Conservation (phyloP, 1,140 invertebrate genomes). For the Antheraea mylitta region DNA sequence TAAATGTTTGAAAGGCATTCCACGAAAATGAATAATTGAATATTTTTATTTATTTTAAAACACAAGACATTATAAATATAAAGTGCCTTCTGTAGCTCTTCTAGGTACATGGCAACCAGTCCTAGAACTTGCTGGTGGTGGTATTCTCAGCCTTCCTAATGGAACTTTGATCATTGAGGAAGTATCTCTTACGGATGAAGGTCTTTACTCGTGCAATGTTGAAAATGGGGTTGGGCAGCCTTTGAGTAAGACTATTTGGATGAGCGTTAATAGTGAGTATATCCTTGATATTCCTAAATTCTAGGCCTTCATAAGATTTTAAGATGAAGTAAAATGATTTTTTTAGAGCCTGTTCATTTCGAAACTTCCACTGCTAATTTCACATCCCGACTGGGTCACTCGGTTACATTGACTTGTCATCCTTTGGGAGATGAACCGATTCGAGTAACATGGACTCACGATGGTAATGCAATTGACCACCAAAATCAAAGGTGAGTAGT, state of each 20-base stretch:
- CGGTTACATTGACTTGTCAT: slow-evolving; percentile 87
- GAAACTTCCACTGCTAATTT: slow-evolving; percentile 84
- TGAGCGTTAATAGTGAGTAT: slow-evolving; percentile 87
- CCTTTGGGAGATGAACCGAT: slow-evolving; percentile 93
- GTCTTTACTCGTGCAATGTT: slow-evolving; percentile 91
- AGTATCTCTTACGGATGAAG: slow-evolving; percentile 87
- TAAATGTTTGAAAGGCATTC: too few species aligned
- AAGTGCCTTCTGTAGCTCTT: slow-evolving; percentile 40
- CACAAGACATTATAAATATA: background rate
- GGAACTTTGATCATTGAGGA: slow-evolving; percentile 84
- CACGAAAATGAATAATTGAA: too few species aligned
- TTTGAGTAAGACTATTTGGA: slow-evolving; percentile 87
- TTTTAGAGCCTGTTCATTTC: slow-evolving; percentile 89
- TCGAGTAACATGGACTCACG: slow-evolving; percentile 87
- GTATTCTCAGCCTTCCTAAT: slow-evolving; percentile 80
- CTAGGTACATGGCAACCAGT: slow-evolving; percentile 78
- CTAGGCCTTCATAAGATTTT: background rate
- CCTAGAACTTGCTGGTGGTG: slow-evolving; percentile 79
- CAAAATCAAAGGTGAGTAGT: slow-evolving; percentile 76
- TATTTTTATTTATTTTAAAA: too few species aligned
- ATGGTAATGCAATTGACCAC: slow-evolving; percentile 82
- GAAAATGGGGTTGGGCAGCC: slow-evolving; percentile 91
- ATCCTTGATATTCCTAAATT: too few species aligned
- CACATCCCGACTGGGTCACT: slow-evolving; percentile 84
- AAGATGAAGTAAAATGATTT: background rate